Evolutionary conservation across 2,888 invertebrate species (phyloP), one percentile per base, ranked within the genome.

Genomic region (Philaethria dido): DNA sequence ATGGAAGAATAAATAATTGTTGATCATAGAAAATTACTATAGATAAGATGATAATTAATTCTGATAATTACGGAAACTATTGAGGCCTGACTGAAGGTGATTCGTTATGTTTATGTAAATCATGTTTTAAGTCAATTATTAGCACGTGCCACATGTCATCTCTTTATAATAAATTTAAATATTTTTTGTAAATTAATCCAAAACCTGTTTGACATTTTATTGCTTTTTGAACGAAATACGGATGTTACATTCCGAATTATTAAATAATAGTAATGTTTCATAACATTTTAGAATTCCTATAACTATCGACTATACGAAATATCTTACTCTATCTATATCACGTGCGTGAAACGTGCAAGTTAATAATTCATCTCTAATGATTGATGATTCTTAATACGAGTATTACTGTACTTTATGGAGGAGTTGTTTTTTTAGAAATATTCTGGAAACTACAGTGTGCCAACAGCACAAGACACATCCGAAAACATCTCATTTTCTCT

Each of bases 81-180:
- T 39, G 42, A 57, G 57, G 57, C 57, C 22, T n/a, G 42, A 16
- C 11, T 42, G n/a, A 57, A 57, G 25, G 42, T 42, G 16, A 25
- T 9, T 42, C 20, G 22, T 55, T 39, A 55, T 55, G 42, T 39
- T 57, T 42, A 57, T 42, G 22, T 22, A 25, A 57, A 52, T 52
- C 1, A 25, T 42, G n/a, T 42, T 16, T 57, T 22, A 42, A 9
- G n/a, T 5, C 42, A 18, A 42, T 6, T n/a, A 57, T 42, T 22
- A 22, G 57, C 57, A 20, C 42, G 57, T 42, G 57, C 11, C 39
- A 25, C 39, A n/a, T 22, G 22, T 11, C 6, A 22, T 11, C 39
- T 36, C 9, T 16, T 0, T 22, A 22, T 22, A 42, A 57, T 57
- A 57, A n/a, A 22, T 22, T 42, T 22, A 1, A 5, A 52, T 29